These are phyloP conservation scores for Omphaloscelis lunosa DNA, from an alignment of 2,888 invertebrate species.

Conservation along the genomic window DNA sequence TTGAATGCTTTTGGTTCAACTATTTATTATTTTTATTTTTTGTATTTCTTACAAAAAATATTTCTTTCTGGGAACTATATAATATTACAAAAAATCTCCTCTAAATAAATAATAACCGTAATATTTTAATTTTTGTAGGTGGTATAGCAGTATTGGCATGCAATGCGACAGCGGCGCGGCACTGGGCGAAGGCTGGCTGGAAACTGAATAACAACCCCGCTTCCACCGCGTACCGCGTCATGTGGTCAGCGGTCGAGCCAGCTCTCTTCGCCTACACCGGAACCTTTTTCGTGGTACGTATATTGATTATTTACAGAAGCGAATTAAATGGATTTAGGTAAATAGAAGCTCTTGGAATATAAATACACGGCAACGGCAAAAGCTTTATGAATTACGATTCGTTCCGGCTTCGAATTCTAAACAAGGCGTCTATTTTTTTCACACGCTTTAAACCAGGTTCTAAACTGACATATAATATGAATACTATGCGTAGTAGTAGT, in stretches of 20 bases:
- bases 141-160: conserved; percentile 86
- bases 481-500: background rate
- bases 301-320: conserved; percentile 36
- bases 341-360: background rate
- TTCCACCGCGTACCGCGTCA: conserved; percentile 82
- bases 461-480: background rate
- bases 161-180: conserved; percentile 83
- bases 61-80: too few relatives aligned
- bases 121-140: conserved; percentile 69
- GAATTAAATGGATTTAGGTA: conserved; percentile 9
- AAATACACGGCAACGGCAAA: background rate
- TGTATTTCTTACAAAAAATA: too few relatives aligned
- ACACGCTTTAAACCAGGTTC: too few relatives aligned
- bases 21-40: too few relatives aligned
- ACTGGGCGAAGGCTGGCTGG: conserved; percentile 84
- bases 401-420: background rate
- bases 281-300: conserved; percentile 83
- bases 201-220: conserved; percentile 84
- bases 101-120: too few relatives aligned
- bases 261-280: conserved; percentile 85
- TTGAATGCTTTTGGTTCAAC: background rate
- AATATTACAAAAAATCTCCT: background rate
- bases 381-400: background rate
- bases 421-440: background rate
- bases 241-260: conserved; percentile 85